Base-by-base conservation (phyloP, 2,888 invertebrate species). In the Drosophila flavopinicola region DNA sequence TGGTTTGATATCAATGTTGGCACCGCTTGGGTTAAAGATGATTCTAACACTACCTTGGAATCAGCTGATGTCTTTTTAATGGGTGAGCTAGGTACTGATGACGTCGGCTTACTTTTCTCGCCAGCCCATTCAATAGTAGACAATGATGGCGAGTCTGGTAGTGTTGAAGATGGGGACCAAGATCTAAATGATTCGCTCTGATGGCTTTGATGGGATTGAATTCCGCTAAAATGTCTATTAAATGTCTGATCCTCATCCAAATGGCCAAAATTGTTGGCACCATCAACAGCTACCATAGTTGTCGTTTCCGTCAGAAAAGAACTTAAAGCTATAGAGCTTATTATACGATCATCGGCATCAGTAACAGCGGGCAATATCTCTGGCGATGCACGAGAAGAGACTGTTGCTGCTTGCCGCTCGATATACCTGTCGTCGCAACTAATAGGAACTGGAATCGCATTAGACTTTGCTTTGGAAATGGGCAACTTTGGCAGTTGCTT, bases 401-500 rank as follows among this genome's bases (percentile, higher is more conserved):
- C 49, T 41, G 17, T 53, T 41, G 17, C 13, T 42, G 38, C 13
- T 37, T 9, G 29, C 20, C 45, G 24, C 13, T 44, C 30, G 35
- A 32, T 13, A 38, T 44, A 27, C 33, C 24, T 60, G 20, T 24
- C 32, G 20, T 24, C 32, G 39, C 45, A 41, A 33, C 23, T 56
- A 9, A 51, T 41, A 35, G 44, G 38, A 44, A 47, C 35, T 51
- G 49, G 25, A 35, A 42, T 72, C 3, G 30, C 20, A 38, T 42
- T 57, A 10, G 39, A 25, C 41, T 61, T 64, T n/a, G 29, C 11
- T 60, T 65, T 66, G 17, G 52, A 13, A 3, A 39, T 61, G 39
- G 87, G 86, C 58, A 88, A 72, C 61, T 88, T 84, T 45, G 88
- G 88, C 41, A 89, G 77, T 64, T 85, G 89, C 68, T 89, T 89